phyloP scores from a whole-genome alignment of 2,888 invertebrate genomes.

The Frankliniella intonsa region DNA sequence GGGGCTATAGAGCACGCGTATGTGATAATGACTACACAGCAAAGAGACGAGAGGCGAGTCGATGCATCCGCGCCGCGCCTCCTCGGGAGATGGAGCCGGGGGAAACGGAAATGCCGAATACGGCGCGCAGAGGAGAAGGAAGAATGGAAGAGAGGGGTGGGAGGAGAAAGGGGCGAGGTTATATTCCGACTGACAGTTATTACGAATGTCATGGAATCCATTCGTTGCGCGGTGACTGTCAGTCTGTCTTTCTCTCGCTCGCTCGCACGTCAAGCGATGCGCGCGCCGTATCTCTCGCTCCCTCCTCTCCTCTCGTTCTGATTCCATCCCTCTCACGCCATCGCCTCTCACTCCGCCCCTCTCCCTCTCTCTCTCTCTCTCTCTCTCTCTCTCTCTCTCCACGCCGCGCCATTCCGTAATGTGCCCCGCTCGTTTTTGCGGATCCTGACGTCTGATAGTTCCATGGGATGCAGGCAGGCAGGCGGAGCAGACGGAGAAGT shows the following conservation, averaged over 20 bases:
- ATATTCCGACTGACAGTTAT: slow-evolving; percentile 25
- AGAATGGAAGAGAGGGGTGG: not conserved
- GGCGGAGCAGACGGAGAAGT: not conserved
- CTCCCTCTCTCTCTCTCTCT: no score
- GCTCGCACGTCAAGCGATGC: not conserved
- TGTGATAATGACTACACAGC: no score
- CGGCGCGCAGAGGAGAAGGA: not conserved
- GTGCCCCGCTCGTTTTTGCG: not conserved
- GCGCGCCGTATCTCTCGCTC: no score
- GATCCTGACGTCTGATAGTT: not conserved
- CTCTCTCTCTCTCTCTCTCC: no score
- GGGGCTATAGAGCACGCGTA: no score
- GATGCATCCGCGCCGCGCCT: not conserved
- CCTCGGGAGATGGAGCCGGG: not conserved
- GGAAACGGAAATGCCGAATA: slow-evolving; percentile 7
- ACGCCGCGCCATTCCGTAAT: not conserved
- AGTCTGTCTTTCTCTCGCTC: slow-evolving; percentile 17
- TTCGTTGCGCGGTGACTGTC: slow-evolving; percentile 23
- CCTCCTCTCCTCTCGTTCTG: no score
- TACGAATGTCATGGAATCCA: slow-evolving; percentile 25
- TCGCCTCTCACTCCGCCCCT: no score
- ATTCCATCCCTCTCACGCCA: no score
- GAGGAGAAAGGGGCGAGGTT: not conserved
- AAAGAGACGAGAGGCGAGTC: not conserved
- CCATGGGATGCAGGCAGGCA: not conserved